phyloP scores from a whole-genome alignment of 2,888 invertebrate species.

The Lasioglossum marginatum region DNA sequence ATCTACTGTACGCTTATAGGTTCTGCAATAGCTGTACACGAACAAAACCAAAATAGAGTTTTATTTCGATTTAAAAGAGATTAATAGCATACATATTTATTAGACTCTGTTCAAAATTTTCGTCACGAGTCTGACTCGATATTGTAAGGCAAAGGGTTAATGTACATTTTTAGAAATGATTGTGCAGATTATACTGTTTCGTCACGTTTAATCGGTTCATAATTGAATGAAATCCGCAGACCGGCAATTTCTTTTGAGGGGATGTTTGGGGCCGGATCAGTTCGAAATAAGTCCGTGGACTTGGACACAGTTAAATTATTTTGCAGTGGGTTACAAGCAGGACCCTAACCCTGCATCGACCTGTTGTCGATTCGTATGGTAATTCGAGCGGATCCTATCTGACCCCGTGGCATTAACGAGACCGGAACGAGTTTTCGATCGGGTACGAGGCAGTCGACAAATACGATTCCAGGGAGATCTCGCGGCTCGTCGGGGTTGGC shows the following conservation, averaged over 20 bases:
- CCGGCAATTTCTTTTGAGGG: constrained; percentile 7
- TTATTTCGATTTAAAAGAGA: too few relatives aligned
- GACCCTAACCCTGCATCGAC: constrained; percentile 52
- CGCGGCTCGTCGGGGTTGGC: constrained; percentile 56
- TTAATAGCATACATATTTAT: too few relatives aligned
- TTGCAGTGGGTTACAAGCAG: constrained; percentile 37
- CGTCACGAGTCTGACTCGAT: too few relatives aligned
- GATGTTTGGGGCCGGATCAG: constrained; percentile 4
- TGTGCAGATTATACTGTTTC: neutral
- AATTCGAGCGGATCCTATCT: constrained; percentile 65
- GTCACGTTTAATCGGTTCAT: neutral
- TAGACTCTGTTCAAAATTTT: too few relatives aligned
- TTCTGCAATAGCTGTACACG: too few relatives aligned
- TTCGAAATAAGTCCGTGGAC: constrained; percentile 25
- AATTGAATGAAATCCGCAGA: neutral
- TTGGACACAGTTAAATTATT: constrained; percentile 49
- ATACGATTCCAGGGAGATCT: constrained; percentile 66
- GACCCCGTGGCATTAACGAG: constrained; percentile 70
- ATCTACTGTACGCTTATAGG: too few relatives aligned
- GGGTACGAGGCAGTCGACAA: constrained; percentile 62
- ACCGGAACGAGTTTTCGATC: constrained; percentile 69
- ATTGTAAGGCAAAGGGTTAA: too few relatives aligned
- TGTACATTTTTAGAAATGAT: too few relatives aligned
- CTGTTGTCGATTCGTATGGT: constrained; percentile 63
- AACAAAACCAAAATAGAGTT: too few relatives aligned